Evolutionary conservation across 1,140 invertebrate species (phyloP), one percentile per base, ranked within the genome.

Genomic region (Hycleus phaleratus): DNA sequence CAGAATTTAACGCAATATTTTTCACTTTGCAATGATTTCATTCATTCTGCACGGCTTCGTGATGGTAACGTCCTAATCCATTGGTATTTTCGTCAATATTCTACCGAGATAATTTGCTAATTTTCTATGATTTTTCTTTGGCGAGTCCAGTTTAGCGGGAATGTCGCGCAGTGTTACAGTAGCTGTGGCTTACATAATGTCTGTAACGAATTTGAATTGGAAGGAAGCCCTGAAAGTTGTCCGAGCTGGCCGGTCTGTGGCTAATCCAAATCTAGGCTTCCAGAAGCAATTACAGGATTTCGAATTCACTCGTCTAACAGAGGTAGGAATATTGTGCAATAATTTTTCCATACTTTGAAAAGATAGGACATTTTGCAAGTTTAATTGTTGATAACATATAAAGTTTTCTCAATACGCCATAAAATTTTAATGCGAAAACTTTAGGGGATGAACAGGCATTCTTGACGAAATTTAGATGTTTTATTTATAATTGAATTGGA

Each of bases 151-250:
- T 76, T 77, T 98, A 70, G 95, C 95, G 1, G 95, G 95, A 11
- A 95, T 97, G 85, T 97, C 94, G 0, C 82, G 95, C 12, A 96
- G 93, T 71, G 94, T 97, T 38, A 97, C 95, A 0, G 87, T 97
- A 24, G 89, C 91, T 0, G 91, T 95, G 26, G 92, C 93, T 24
- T 95, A 95, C 75, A 90, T 98, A 52, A 97, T 97, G 93, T 91
- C 90, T 46, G 90, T 88, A 38, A 95, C 94, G 7, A 81, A 85
- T 60, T 79, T 97, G n/a, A 86, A 83, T 38, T 95, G 91, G 90
- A 90, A 93, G 68, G 93, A 97, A 69, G 86, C 93, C 0, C 76
- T 97, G 43, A 95, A 96, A 77, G 90, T 95, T 44, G 90, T 97
- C 24, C 81, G 92, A 56, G 91, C 91, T 2, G 92, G 91, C 25